phyloP scores from a whole-genome alignment of 2,113 vertebrate species.

The Chlorodrepanis virens region DNA sequence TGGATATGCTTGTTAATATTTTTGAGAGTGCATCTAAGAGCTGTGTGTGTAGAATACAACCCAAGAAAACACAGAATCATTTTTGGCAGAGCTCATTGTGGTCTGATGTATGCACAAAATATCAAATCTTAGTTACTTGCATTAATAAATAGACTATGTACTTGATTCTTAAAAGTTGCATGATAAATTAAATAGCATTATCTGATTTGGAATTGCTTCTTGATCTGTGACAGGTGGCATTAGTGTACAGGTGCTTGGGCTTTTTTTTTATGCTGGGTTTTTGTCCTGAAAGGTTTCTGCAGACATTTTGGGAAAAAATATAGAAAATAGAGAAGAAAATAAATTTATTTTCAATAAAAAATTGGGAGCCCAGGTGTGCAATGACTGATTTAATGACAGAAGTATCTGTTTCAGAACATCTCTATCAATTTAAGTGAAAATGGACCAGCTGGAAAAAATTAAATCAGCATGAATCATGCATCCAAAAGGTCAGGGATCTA shows the following conservation, averaged over 20 bases:
- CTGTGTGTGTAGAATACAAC: not conserved
- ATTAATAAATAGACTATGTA: not conserved
- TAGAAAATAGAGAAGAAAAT: not conserved
- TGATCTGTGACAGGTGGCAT: not conserved
- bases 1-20: not conserved
- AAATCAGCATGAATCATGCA: conserved; percentile 70
- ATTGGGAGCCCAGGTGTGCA: conserved; percentile 49
- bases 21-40: not conserved
- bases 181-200: not conserved
- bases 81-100: not conserved
- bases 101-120: not conserved
- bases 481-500: conserved; percentile 70
- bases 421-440: conserved; percentile 60
- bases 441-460: conserved; percentile 65
- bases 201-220: not conserved
- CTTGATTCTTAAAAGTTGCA: not conserved
- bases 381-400: conserved; percentile 47
- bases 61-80: not conserved
- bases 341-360: conserved; percentile 19
- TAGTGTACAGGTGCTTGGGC: not conserved
- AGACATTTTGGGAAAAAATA: not conserved
- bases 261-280: not conserved
- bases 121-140: not conserved
- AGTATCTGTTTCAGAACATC: conserved; percentile 44
- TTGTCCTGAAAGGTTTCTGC: not conserved